Evolutionary conservation across 2,888 invertebrate species (phyloP).

Genomic region (Drosophila melanosoma): DNA sequence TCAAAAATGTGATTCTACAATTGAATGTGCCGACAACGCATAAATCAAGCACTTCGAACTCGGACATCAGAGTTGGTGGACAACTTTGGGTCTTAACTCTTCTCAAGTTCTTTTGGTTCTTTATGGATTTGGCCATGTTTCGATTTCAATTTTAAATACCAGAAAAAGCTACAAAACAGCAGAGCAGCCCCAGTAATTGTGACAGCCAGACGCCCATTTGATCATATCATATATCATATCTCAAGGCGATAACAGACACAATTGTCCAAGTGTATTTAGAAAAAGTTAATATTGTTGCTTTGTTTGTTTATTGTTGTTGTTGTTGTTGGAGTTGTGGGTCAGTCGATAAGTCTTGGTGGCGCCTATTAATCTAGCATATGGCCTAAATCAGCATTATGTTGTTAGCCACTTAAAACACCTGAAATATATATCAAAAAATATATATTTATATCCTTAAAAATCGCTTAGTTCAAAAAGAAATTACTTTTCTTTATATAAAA

Average conservation of each 20-base stretch:
- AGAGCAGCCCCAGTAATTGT: constrained; percentile 27
- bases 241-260: constrained; percentile 17
- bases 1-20: constrained; percentile 41
- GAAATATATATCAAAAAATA: no score
- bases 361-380: constrained; percentile 35
- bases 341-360: constrained; percentile 45
- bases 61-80: constrained; percentile 35
- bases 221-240: constrained; percentile 57
- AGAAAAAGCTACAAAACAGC: constrained; percentile 14
- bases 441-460: neutral
- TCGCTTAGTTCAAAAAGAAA: neutral
- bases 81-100: constrained; percentile 40
- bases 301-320: constrained; percentile 15
- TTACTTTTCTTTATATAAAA: neutral
- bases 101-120: constrained; percentile 15
- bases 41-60: constrained; percentile 58
- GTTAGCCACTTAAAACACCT: neutral
- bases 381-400: constrained; percentile 3
- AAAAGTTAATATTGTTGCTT: constrained; percentile 4
- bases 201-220: constrained; percentile 34
- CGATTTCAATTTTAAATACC: constrained; percentile 46
- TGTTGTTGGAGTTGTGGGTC: constrained; percentile 29
- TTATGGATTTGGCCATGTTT: constrained; percentile 4
- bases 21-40: constrained; percentile 55
- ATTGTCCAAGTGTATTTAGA: constrained; percentile 26